Evolutionary conservation across 2,113 vertebrate species (phyloP), one percentile per base, ranked within the genome.

Genomic region (Scortum barcoo): DNA sequence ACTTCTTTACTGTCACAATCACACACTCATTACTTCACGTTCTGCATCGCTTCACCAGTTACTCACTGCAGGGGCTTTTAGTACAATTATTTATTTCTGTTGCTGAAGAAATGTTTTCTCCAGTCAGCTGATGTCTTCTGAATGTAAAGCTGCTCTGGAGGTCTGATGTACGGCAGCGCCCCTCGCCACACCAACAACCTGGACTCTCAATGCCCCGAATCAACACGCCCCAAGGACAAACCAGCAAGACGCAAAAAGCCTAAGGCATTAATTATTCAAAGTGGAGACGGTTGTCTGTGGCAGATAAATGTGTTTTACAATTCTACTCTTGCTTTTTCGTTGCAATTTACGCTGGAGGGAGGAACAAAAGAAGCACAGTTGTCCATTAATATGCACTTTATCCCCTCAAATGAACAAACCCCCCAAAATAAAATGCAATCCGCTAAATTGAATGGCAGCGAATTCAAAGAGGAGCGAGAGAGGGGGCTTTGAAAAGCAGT

Each of bases 261-360:
- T 16, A 58, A 36, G 57, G 88, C 88, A 89, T 93, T 90, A 87
- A 95, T 94, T 93, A 95, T 95, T 94, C 89, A 92, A 76, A 75
- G 72, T 56, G 75, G 68, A 69, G 78, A 85, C 70, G 48, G 63
- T 83, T 79, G 88, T 92, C 86, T 61, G 84, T 62, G 77, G 60
- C 86, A 85, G 92, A 94, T 93, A 91, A 93, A 92, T 86, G 91
- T 81, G 76, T 90, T 92, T 94, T 89, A 89, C 92, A 84, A 91
- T 91, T 86, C 60, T 44, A 24, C 79, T 80, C 86, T 53, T 58
- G 79, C 77, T 92, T 83, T 83, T 74, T 72, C 56, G 1, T 58
- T 70, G 71, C 84, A 73, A 89, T 92, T 90, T 86, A 69, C 78
- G 60, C 76, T 66, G 66, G 54, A 85, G 79, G 91, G 86, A 83